Base-by-base conservation (phyloP, 2,888 invertebrate species). In the Trichogramma evanescens region DNA sequence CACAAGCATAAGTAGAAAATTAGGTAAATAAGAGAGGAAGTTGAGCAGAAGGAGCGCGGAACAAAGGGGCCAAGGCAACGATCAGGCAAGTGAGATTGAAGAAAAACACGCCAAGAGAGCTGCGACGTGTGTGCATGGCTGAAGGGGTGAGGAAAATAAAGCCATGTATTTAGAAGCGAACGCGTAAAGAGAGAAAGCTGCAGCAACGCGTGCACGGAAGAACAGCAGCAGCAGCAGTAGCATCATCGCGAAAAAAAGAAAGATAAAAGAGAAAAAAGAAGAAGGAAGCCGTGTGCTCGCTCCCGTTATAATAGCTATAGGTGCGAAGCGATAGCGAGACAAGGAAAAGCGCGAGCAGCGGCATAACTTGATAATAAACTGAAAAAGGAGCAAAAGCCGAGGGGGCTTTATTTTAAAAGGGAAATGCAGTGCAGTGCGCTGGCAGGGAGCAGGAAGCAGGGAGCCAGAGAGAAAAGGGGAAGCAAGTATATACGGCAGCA, bases 281-380 rank as follows among this genome's bases (percentile, higher is more conserved):
- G 51, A 46, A 56, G 59, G 46, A 48, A 38, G 58, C 40, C 26
- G 26, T 26, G 26, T 26, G 26, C 26, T 26, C 51, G 42, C 26
- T 26, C 2, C 26, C 26, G 26, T 26, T 26, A 26, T 46, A 54
- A 45, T 41, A 44, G 44, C 49, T 54, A 52, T 56, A 63, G 55
- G 50, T 50, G 61, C 59, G 58, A 42, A 41, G 54, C 61, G 65
- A 54, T 40, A 40, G 50, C 59, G 58, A 45, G 59, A 59, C 63
- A 54, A 56, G 40, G 10, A 13, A 48, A 60, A 10, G 52, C 63
- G 64, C 54, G 53, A 66, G 67, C 68, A 65, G 61, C 62, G 67
- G 72, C 72, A 71, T 71, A 75, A 75, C 71, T 75, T 77, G 77
- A 77, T 77, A 77, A 77, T 76, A 76, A 77, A 77, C 71, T 75